phyloP scores from a whole-genome alignment of 2,113 vertebrate species.

The Naja naja region DNA sequence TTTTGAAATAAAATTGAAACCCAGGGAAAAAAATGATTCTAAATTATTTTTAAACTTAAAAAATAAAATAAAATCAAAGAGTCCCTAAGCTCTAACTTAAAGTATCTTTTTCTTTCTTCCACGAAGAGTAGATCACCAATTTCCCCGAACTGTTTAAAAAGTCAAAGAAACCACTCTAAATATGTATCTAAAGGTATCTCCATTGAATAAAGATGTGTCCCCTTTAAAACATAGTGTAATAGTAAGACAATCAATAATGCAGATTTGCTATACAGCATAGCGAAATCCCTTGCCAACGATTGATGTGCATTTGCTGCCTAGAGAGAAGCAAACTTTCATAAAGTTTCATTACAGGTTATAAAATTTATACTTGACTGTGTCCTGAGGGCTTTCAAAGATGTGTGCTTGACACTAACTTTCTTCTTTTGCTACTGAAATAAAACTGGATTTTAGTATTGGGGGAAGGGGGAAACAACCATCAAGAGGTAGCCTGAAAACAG shows the following conservation, averaged over 20 bases:
- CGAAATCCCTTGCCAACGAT: neutral
- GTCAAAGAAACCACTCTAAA: neutral
- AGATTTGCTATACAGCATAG: neutral
- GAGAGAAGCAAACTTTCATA: neutral
- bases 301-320: neutral
- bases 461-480: neutral
- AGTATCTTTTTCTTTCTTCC: neutral
- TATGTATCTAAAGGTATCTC: neutral
- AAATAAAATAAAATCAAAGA: neutral
- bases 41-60: neutral
- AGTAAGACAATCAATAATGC: neutral
- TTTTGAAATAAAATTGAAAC: neutral
- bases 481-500: neutral
- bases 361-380: conserved; percentile 10
- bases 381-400: conserved; percentile 10
- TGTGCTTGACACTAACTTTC: neutral
- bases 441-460: neutral
- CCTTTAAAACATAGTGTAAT: neutral
- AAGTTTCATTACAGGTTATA: conserved; percentile 14
- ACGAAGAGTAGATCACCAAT: neutral
- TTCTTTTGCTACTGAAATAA: neutral
- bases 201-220: neutral
- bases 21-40: neutral
- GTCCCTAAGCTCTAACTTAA: neutral
- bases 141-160: neutral